Evolutionary conservation across 2,113 vertebrate genomes (phyloP), one percentile per base, ranked within the genome.

Genomic region (Gasterosteus aculeatus): DNA sequence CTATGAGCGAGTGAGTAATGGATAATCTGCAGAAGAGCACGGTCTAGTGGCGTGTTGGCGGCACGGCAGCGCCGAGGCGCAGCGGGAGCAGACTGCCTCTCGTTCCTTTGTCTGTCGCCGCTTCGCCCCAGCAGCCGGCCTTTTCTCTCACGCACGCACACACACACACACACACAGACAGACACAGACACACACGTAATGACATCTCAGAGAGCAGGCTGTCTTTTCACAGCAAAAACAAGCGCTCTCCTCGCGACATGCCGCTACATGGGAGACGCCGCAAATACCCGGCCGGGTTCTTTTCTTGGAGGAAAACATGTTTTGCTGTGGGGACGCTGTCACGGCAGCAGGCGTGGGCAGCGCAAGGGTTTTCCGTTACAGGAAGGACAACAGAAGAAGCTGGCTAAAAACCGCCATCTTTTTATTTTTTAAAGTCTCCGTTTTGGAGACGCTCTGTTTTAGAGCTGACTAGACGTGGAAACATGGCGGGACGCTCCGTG

Each of bases 1-100:
- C 47, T 74, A 58, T 70, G 58, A 84, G 58, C 14, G 41, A 58
- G 56, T 81, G 86, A 84, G 70, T 69, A 29, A 16, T 61, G 82
- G 47, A 96, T 95, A 95, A 95, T 91, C 95, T 96, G 92, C 95
- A 94, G 93, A 96, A 96, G 95, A 96, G 95, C 95, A 95, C 95
- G 95, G 95, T 94, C 96, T 96, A 96, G 96, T 91, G 96, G 96
- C 73, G 91, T 51, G 80, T 86, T 85, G n/a, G 77, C 87, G 90
- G 89, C 93, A 97, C 91, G 93, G 87, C 95, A 94, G 83, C 64
- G 69, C 15, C 12, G 61, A 35, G 51, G 66, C 82, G 72, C 87
- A 76, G 79, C 79, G 22, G 84, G 87, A 89, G 86, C 86, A 90
- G 90, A 82, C 86, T 75, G 87, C 66, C 62, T 85, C 83, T 80